These are phyloP conservation scores for Diglossa cyanea DNA, from an alignment of 2,797 vertebrate species.

Conservation along the genomic window DNA sequence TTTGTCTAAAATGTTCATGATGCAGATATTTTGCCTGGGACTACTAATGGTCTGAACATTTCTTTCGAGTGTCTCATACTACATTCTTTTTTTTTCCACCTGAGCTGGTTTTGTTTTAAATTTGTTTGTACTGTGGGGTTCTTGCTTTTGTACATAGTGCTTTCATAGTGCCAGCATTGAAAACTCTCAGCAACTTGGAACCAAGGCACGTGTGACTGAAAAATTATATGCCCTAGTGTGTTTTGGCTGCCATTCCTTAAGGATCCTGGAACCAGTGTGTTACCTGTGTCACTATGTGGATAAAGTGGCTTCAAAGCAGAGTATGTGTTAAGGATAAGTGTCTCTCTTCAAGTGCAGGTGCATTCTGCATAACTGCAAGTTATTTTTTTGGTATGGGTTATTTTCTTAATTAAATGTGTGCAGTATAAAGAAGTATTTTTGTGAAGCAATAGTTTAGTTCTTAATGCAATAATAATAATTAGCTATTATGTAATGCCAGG, in stretches of 20 bases:
- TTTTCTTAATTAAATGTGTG: neutral
- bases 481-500: neutral
- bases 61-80: neutral
- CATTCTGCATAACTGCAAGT: neutral
- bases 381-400: neutral
- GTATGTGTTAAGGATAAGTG: accelerated
- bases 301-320: neutral
- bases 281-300: neutral
- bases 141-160: neutral
- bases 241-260: neutral
- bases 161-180: neutral
- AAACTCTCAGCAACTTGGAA: neutral
- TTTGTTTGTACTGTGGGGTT: neutral
- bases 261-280: neutral
- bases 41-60: neutral
- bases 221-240: neutral
- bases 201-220: neutral
- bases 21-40: neutral
- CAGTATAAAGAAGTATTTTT: neutral
- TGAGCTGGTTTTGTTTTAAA: neutral
- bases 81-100: neutral
- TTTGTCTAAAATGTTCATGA: neutral
- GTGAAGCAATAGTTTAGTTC: neutral
- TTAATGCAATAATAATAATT: neutral
- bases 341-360: neutral